Conservation (phyloP, 2,113 vertebrate genomes). For the Platysternon megacephalum region DNA sequence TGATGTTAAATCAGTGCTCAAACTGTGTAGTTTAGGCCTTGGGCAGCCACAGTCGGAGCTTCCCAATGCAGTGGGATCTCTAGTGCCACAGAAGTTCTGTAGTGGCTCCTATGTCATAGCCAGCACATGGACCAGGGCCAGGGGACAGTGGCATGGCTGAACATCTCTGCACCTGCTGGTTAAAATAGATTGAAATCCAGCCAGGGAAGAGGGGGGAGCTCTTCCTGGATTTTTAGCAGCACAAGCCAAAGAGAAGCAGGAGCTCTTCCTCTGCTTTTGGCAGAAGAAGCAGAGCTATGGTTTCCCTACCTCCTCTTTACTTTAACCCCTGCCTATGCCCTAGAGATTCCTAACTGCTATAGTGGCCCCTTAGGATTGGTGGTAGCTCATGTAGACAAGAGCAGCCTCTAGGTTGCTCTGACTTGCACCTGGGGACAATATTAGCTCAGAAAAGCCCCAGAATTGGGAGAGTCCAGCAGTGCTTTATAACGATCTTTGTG, state of each 20-base stretch:
- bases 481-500: neutral
- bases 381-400: neutral
- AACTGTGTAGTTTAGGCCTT: neutral
- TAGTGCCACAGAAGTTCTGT: neutral
- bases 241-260: neutral
- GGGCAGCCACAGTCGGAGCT: neutral
- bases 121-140: neutral
- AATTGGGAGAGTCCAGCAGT: neutral
- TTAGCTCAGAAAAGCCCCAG: neutral
- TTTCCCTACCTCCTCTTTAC: neutral
- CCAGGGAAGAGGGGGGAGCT: neutral
- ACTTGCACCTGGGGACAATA: neutral
- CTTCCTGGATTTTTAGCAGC: neutral
- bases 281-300: neutral
- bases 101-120: neutral
- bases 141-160: neutral
- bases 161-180: neutral
- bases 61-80: neutral
- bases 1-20: neutral
- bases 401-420: neutral
- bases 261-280: neutral
- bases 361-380: neutral
- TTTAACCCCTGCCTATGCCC: neutral
- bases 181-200: neutral
- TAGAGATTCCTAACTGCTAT: neutral